Percentiles rank a stretch among this genome's conserved stretches.
phyloP scores from a whole-genome alignment of 2,113 vertebrate genomes.

The Notothenia coriiceps region DNA sequence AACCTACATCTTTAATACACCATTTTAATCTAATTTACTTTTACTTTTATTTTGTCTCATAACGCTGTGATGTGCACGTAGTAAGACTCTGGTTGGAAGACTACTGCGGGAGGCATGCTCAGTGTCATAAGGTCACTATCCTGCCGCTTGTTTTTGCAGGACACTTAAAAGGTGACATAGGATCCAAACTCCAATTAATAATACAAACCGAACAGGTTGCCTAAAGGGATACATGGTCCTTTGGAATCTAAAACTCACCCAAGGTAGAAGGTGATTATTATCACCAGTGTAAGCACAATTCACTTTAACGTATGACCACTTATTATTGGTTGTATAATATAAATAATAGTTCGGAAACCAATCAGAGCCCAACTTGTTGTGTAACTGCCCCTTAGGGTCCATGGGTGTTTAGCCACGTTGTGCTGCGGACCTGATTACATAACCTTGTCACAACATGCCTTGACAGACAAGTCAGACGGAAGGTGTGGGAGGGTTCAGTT shows the following conservation, averaged over 20 bases:
- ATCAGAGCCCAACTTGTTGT: constrained; percentile 10
- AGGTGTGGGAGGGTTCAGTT: constrained; percentile 32
- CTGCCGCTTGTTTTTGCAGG: neutral
- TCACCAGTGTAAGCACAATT: constrained; percentile 2
- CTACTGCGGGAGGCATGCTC: neutral
- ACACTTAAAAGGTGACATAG: constrained; percentile 33
- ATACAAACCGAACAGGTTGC: constrained; percentile 39
- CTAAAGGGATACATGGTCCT: constrained; percentile 26
- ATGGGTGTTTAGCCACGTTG: neutral
- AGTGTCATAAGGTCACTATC: constrained; percentile 2
- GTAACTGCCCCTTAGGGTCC: constrained; percentile 15
- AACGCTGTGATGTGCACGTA: neutral
- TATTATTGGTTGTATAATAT: constrained; percentile 8
- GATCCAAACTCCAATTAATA: constrained; percentile 57
- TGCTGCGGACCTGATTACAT: constrained; percentile 28
- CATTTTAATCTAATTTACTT: constrained; percentile 7
- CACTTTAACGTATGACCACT: neutral
- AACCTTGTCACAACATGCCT: constrained; percentile 43
- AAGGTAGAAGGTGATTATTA: constrained; percentile 27
- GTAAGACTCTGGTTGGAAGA: constrained; percentile 5
- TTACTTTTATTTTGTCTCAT: neutral
- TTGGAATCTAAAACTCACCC: constrained; percentile 39
- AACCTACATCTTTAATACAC: constrained; percentile 14
- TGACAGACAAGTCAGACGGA: constrained; percentile 26
- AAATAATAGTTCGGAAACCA: neutral